Percentiles rank a stretch among this genome's conserved stretches.
These are phyloP conservation scores for Oplegnathus fasciatus DNA, from an alignment of 2,113 vertebrate species.

Conservation along the genomic window DNA sequence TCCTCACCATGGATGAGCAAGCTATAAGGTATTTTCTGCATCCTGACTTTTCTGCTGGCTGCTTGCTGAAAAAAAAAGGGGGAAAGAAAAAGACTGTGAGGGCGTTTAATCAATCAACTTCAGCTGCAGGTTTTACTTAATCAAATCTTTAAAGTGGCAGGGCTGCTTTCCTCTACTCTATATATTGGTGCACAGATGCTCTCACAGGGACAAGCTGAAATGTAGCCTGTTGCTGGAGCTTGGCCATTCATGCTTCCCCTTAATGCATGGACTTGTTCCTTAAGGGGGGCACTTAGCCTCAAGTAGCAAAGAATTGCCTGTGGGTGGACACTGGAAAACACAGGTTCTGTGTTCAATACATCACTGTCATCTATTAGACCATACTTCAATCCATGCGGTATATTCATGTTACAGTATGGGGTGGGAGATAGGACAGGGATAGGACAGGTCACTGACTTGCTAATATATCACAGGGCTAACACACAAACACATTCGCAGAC, in stretches of 20 bases:
- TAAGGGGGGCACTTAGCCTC: slow-evolving; percentile 5
- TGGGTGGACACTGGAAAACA: not conserved
- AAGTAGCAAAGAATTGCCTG: slow-evolving; percentile 12
- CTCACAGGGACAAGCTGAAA: slow-evolving; percentile 46
- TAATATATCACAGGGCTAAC: not conserved
- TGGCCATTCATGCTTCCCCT: not conserved
- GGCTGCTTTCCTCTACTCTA: slow-evolving; percentile 42
- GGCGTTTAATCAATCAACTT: slow-evolving; percentile 77
- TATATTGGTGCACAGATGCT: slow-evolving; percentile 36
- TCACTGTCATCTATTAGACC: not conserved
- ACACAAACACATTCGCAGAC: not conserved
- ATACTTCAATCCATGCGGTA: not conserved
- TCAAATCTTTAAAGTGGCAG: slow-evolving; percentile 74
- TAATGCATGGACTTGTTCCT: slow-evolving; percentile 26
- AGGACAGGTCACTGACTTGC: not conserved
- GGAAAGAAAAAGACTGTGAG: slow-evolving; percentile 36
- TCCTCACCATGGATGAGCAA: slow-evolving; percentile 13
- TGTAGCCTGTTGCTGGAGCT: slow-evolving; percentile 27
- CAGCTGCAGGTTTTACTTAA: slow-evolving; percentile 73
- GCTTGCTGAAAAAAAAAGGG: not conserved
- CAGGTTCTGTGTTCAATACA: not conserved
- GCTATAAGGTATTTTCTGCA: slow-evolving; percentile 37
- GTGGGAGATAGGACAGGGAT: not conserved
- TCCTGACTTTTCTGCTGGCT: slow-evolving; percentile 38
- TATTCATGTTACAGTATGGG: slow-evolving; percentile 2